Evolutionary conservation across 1,140 invertebrate species (phyloP), one percentile per base, ranked within the genome.

Genomic region (Bombus turneri): DNA sequence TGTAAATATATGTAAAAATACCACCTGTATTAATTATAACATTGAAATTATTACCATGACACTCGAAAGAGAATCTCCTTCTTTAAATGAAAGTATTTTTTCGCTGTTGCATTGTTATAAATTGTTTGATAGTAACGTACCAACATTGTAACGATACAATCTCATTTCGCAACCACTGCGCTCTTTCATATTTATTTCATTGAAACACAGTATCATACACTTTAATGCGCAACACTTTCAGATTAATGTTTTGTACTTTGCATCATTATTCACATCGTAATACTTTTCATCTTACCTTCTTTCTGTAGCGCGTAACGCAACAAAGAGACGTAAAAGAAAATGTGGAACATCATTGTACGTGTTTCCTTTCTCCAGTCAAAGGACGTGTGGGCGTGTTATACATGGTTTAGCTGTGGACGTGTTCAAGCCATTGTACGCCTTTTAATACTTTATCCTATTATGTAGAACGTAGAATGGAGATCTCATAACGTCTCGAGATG

Each of bases 381-480:
- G 41, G 12, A 43, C 31, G 47, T n/a, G 31, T 59, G 25, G 25
- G 31, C 34, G 74, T 34, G 28, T 28, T 28, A 59, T 57, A 31
- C 41, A 8, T 37, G 47, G 34, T 13, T 76, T 13, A 13, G 3
- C 43, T 76, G 37, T 57, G 31, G 31, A 6, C 31, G 74, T 9
- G 47, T 37, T 76, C 47, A 28, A 28, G 1, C 31, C 13, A 59
- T 59, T 76, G 10, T 37, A 22, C 18, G 53, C 9, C 41, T 37
- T 76, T 59, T 76, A 59, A 76, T 57, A 34, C 31, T 39, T 76
- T 37, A 76, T 76, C 31, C 53, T 25, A 76, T 76, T 76, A 76
- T 59, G 6, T 9, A 28, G 2, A 53, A 53, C 18, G 47, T 22
- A 57, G 59, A 47, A 47, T 47, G 43, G 64, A 34, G 6, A 53